Evolutionary conservation across 2,797 vertebrate species (phyloP).

Genomic region (Molossus alvarezi): DNA sequence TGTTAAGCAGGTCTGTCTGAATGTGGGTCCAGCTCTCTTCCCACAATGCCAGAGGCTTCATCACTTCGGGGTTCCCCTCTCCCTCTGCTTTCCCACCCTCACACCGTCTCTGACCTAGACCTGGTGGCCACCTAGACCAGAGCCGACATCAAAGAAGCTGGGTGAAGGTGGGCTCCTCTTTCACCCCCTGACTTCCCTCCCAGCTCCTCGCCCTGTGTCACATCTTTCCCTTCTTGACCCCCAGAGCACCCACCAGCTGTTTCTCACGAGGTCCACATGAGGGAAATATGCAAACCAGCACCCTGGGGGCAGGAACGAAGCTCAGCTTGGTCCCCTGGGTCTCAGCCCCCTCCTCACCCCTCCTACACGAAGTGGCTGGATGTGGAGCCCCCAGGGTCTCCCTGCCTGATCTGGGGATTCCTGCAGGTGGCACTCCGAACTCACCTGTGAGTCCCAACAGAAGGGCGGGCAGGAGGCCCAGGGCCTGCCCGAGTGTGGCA

Average conservation of each 20-base stretch:
- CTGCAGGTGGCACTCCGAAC: background rate
- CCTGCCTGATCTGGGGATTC: background rate
- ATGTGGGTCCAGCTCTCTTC: background rate
- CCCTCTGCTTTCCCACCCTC: background rate
- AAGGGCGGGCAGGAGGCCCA: slow-evolving; percentile 19
- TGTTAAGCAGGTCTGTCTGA: background rate
- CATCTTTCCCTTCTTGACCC: background rate
- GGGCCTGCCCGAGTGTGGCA: background rate
- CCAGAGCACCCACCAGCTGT: background rate
- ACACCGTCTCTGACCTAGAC: background rate
- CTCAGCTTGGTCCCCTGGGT: background rate
- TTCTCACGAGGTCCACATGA: background rate
- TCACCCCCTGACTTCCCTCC: fast-evolving
- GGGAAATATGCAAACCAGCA: background rate
- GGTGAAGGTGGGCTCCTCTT: background rate
- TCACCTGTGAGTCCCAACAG: slow-evolving; percentile 72
- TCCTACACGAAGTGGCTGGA: background rate
- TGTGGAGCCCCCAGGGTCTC: background rate
- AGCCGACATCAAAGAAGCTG: background rate
- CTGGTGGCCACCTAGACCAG: background rate
- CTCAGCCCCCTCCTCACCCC: background rate
- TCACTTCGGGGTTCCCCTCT: background rate
- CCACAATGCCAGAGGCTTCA: fast-evolving
- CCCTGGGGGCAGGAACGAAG: background rate
- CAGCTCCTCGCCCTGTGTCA: background rate